These are phyloP conservation scores for Tetraodon nigroviridis DNA, from an alignment of 2,113 vertebrate genomes.

Conservation along the genomic window DNA sequence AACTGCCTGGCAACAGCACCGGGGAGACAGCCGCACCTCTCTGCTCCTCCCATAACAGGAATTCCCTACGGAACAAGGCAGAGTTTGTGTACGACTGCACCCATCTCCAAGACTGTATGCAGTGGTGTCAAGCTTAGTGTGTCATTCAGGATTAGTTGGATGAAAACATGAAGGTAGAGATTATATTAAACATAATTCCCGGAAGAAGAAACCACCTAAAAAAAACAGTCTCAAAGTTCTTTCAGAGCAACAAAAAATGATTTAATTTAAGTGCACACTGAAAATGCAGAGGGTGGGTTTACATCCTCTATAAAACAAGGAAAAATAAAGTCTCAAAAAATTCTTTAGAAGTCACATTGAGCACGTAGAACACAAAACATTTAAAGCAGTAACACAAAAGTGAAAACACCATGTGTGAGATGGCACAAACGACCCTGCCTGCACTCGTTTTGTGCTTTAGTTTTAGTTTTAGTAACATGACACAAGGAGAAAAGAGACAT, in stretches of 20 bases:
- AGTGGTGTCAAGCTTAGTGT: too few species aligned
- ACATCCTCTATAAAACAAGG: too few species aligned
- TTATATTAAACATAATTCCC: slow-evolving; percentile 48
- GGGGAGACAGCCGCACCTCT: slow-evolving; percentile 23
- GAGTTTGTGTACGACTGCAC: slow-evolving; percentile 14
- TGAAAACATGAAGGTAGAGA: slow-evolving; percentile 51
- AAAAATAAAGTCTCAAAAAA: too few species aligned
- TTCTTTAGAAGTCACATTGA: too few species aligned
- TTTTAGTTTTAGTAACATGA: neutral
- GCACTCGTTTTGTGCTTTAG: neutral
- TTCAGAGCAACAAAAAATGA: neutral
- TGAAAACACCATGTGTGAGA: too few species aligned
- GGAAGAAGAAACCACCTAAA: slow-evolving; percentile 49
- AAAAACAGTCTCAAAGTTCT: slow-evolving; percentile 7
- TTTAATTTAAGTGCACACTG: too few species aligned
- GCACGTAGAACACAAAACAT: too few species aligned
- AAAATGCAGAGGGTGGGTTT: too few species aligned
- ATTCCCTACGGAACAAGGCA: slow-evolving; percentile 42
- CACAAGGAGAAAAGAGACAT: neutral
- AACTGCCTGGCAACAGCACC: slow-evolving; percentile 70
- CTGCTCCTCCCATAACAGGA: slow-evolving; percentile 42
- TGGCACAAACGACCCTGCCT: too few species aligned
- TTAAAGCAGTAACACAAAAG: too few species aligned
- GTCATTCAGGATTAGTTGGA: slow-evolving; percentile 43
- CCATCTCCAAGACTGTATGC: too few species aligned